phyloP scores from a whole-genome alignment of 2,888 invertebrate species.

The Eudasyphora cyanicolor region DNA sequence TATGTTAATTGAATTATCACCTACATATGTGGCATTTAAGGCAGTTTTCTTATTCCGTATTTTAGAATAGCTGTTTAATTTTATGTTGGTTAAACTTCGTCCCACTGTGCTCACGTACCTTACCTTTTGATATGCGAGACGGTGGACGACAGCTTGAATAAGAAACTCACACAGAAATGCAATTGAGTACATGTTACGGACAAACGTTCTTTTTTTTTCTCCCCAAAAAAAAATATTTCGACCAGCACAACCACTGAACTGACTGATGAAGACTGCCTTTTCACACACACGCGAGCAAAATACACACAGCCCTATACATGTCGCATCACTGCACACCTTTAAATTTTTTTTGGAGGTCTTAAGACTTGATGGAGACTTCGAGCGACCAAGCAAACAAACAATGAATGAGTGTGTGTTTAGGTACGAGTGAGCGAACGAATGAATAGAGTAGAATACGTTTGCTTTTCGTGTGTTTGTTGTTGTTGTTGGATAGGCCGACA shows the following conservation, averaged over 20 bases:
- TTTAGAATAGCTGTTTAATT: not conserved
- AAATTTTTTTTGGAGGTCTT: constrained; percentile 13
- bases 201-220: constrained; percentile 31
- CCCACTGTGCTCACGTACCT: constrained; percentile 54
- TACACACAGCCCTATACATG: not conserved
- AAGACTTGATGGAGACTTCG: constrained; percentile 11
- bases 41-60: too few species aligned
- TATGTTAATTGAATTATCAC: too few species aligned
- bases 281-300: not conserved
- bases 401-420: constrained; percentile 7
- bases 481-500: constrained; percentile 43
- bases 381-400: not conserved
- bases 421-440: constrained; percentile 32
- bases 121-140: constrained; percentile 53
- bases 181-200: constrained; percentile 49
- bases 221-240: constrained; percentile 25
- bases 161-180: constrained; percentile 18
- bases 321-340: not conserved
- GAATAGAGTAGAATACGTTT: constrained; percentile 35
- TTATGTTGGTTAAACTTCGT: not conserved
- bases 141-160: constrained; percentile 41
- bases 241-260: constrained; percentile 46
- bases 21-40: too few species aligned
- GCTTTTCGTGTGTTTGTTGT: constrained; percentile 5
- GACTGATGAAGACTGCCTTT: constrained; percentile 13